phyloP scores from a whole-genome alignment of 2,113 vertebrate species.

The Boleophthalmus pectinirostris region DNA sequence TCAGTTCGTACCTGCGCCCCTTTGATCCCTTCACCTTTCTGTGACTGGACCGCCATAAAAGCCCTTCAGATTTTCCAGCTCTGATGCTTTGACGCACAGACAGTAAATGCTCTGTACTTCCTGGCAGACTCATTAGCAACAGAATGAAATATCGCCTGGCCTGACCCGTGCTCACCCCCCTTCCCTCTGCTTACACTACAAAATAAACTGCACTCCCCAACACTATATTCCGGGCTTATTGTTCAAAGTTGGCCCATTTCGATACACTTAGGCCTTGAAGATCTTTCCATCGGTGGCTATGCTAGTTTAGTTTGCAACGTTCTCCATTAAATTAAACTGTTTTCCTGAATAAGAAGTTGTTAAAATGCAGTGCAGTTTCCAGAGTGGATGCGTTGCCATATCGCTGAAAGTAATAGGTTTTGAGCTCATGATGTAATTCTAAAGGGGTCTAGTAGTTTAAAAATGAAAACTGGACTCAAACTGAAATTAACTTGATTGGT shows the following conservation, averaged over 20 bases:
- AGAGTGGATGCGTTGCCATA: constrained; percentile 46
- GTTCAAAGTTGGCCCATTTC: constrained; percentile 53
- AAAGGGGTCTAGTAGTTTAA: neutral
- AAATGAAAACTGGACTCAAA: neutral
- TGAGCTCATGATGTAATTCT: neutral
- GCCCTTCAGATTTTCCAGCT: constrained; percentile 45
- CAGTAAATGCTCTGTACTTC: constrained; percentile 51
- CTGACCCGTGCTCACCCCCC: constrained; percentile 54
- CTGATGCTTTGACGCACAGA: constrained; percentile 41
- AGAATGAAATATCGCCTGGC: constrained; percentile 49
- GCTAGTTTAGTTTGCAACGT: constrained; percentile 28
- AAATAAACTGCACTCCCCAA: constrained; percentile 52
- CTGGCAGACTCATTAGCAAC: constrained; percentile 53
- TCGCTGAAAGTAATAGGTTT: constrained; percentile 41
- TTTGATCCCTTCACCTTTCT: constrained; percentile 6
- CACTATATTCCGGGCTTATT: constrained; percentile 59
- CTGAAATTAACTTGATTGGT: no score
- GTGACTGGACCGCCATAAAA: constrained; percentile 14
- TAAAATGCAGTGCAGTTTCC: constrained; percentile 33
- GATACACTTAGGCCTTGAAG: constrained; percentile 49
- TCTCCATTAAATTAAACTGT: constrained; percentile 49
- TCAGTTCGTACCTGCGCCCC: neutral
- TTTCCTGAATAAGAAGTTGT: constrained; percentile 37
- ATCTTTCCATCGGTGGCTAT: constrained; percentile 46
- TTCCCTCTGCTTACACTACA: constrained; percentile 54